Base-by-base conservation (phyloP, 2,113 vertebrate species). In the Atrichornis clamosus region DNA sequence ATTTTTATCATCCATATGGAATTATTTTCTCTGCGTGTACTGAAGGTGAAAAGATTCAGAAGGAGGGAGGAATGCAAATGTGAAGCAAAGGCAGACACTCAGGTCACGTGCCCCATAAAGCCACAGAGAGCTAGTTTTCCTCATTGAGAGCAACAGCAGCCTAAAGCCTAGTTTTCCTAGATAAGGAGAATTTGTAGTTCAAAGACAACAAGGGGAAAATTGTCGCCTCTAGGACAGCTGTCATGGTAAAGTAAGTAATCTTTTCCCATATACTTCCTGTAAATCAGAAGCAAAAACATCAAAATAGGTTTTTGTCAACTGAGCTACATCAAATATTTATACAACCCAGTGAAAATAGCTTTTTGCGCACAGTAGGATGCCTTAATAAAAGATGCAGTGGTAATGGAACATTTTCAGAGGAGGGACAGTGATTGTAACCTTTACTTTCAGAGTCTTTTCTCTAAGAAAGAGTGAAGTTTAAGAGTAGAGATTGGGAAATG, bases 301-400 rank as follows among this genome's bases (percentile, higher is more conserved):
- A 97, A 93, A 96, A 97, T 97, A 97, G 93, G 75, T 97, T 98
- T 98, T 98, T 97, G 96, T 97, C 97, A 96, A 91, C 91, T 9
- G 86, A 96, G 83, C 52, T 21, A 56, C 97, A 98, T 98, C 97
- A 98, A 98, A 98, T 98, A 98, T 98, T 98, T 98, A 98, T 98
- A 95, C 62, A 83, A 39, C 42, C 55, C 67, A 47, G 90, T 84
- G 96, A 95, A 97, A 96, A 96, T 59, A 96, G 97, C 97, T 97
- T 97, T 97, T 95, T 96, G 93, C 96, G 93, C 97, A 96, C 98
- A 97, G 97, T 97, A 91, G 98, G 98, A 80, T 95, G 46, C 93
- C 97, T 97, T 98, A 96, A 97, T 98, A 96, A 98, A 97, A 98
- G 97, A 98, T 97, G 94, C 97, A 97, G 97, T 81, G 96, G 96